Percentiles rank a stretch among this genome's conserved stretches.
These are phyloP conservation scores for Drosophila neotestacea DNA, from an alignment of 2,888 invertebrate genomes.

Conservation along the genomic window DNA sequence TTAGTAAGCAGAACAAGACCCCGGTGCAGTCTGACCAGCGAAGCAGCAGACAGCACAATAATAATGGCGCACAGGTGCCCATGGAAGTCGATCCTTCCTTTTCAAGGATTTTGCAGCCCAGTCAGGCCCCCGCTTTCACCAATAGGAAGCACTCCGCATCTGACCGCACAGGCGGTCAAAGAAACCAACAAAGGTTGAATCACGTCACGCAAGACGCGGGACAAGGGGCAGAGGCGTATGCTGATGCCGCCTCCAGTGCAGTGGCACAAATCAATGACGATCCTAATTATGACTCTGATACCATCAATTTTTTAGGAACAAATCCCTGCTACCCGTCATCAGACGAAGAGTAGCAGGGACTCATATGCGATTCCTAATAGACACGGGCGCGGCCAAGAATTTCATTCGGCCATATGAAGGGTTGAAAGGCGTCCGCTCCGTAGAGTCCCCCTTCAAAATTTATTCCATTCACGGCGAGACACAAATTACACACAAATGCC, in stretches of 20 bases:
- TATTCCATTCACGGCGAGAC: conserved; percentile 1
- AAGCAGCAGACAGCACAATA: not conserved
- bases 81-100: no score
- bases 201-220: no score
- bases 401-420: conserved; percentile 16
- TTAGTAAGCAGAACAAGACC: not conserved
- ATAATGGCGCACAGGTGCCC: no score
- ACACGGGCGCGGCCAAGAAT: conserved; percentile 20
- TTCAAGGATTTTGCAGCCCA: no score
- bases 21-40: not conserved
- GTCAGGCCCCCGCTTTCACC: no score
- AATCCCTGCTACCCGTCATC: conserved; percentile 29
- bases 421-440: conserved; percentile 4
- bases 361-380: conserved; percentile 20
- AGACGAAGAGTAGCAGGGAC: conserved; percentile 23
- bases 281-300: conserved; percentile 4
- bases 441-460: no score
- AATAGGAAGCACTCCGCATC: no score
- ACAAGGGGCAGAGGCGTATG: no score
- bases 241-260: no score
- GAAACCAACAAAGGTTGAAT: no score
- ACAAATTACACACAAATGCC: not conserved
- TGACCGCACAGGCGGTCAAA: no score
- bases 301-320: conserved; percentile 18
- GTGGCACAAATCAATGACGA: no score